Percentiles rank a stretch among this genome's conserved stretches.
phyloP scores from a whole-genome alignment of 2,113 vertebrate genomes.

The Protobothrops flavoviridis region DNA sequence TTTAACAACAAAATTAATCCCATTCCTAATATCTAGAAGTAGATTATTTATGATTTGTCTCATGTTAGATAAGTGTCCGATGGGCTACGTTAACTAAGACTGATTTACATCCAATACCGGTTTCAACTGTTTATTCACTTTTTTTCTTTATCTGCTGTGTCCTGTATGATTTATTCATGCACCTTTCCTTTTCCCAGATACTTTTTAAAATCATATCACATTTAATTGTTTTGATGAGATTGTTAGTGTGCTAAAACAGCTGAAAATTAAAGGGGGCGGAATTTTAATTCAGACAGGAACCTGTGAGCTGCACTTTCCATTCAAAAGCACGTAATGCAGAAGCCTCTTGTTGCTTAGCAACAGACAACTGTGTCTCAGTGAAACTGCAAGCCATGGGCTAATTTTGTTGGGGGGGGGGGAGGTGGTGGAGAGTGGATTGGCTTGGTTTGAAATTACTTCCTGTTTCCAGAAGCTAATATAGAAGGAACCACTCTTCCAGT shows the following conservation, averaged over 20 bases:
- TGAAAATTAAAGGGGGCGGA: neutral
- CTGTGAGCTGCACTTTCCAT: neutral
- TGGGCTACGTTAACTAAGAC: neutral
- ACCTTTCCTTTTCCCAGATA: neutral
- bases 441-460: constrained; percentile 12
- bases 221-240: neutral
- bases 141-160: neutral
- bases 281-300: neutral
- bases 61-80: neutral
- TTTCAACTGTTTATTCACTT: neutral
- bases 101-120: neutral
- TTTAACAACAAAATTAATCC: neutral
- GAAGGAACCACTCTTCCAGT: neutral
- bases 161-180: neutral
- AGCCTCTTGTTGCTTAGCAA: constrained; percentile 53
- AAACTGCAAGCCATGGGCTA: constrained; percentile 23
- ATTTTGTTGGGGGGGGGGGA: neutral
- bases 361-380: constrained; percentile 32
- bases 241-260: neutral
- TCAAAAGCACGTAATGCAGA: neutral
- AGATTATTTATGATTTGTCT: constrained; percentile 1
- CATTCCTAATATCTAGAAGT: neutral
- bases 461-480: neutral
- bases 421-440: neutral
- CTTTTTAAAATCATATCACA: neutral